Evolutionary conservation across 1,140 invertebrate species (phyloP).

Genomic region (Drosophila oshimai): DNA sequence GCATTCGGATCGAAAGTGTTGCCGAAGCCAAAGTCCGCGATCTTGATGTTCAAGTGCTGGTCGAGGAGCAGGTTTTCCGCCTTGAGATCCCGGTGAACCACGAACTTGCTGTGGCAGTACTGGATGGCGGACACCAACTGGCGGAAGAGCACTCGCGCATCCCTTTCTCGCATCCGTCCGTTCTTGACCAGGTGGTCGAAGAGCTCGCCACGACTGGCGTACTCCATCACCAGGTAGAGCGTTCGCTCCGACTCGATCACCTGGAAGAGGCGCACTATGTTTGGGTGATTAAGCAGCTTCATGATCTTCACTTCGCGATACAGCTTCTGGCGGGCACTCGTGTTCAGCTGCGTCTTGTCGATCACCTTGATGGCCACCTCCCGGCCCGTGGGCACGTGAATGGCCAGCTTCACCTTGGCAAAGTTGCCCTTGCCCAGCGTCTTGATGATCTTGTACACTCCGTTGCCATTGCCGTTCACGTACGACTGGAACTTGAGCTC

Average conservation of each 20-base stretch:
- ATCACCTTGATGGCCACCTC: conserved; percentile 99
- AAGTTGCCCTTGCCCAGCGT: conserved; percentile 99
- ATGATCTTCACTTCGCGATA: conserved; percentile 97
- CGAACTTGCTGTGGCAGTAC: conserved; percentile 99
- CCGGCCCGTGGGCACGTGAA: conserved; percentile 99
- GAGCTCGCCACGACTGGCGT: conserved; percentile 99
- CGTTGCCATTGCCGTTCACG: conserved; percentile 60
- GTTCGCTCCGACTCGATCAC: conserved; percentile 99
- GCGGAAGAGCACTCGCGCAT: conserved; percentile 98
- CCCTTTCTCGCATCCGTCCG: conserved; percentile 99
- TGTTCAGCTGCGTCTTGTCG: conserved; percentile 99
- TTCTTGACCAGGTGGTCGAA: conserved; percentile 99
- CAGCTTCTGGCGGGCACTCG: conserved; percentile 96
- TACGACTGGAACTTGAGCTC: conserved; percentile 63
- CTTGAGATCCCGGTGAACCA: conserved; percentile 97
- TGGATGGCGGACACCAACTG: conserved; percentile 99
- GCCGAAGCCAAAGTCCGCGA: conserved; percentile 99
- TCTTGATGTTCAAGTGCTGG: conserved; percentile 99
- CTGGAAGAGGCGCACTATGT: conserved; percentile 99
- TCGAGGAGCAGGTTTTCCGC: conserved; percentile 99
- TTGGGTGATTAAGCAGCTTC: conserved; percentile 99
- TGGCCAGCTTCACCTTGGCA: conserved; percentile 99
- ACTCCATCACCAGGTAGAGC: conserved; percentile 99
- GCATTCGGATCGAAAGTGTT: conserved; percentile 99
- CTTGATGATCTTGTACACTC: conserved; percentile 99